Evolutionary conservation across 92 coral and sea anemone genomes (phyloP).

Genomic region (Heliopora coerulea): DNA sequence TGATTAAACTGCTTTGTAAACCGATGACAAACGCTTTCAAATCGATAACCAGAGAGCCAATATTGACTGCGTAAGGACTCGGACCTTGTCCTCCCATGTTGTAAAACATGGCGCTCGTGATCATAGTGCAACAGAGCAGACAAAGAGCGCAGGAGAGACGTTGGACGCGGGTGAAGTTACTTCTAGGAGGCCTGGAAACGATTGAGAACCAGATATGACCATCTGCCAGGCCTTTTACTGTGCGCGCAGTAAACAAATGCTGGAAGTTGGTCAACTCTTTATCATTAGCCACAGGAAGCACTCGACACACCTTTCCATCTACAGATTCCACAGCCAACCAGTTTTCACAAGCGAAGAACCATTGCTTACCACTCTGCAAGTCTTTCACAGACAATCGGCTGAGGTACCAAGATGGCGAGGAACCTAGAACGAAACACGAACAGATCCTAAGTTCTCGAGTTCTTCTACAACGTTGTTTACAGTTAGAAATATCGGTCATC

Average conservation of each 20-base stretch:
- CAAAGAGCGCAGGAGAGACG: slow-evolving; percentile 86
- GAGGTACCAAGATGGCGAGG: slow-evolving; percentile 86
- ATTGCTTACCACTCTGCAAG: slow-evolving; percentile 59
- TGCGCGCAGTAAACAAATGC: slow-evolving; percentile 84
- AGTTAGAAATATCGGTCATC: no score
- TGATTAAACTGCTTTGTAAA: slow-evolving; percentile 79
- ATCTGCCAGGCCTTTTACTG: slow-evolving; percentile 83
- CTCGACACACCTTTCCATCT: slow-evolving; percentile 81
- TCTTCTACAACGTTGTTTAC: no score
- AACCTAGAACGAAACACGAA: slow-evolving; percentile 54
- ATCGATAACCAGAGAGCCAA: slow-evolving; percentile 74
- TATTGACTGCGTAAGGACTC: slow-evolving; percentile 43
- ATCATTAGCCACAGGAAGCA: slow-evolving; percentile 80
- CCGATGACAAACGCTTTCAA: slow-evolving; percentile 73
- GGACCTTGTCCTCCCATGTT: slow-evolving; percentile 61
- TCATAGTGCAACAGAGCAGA: slow-evolving; percentile 89
- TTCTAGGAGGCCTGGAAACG: slow-evolving; percentile 81
- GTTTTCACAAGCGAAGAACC: slow-evolving; percentile 84
- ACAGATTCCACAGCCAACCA: slow-evolving; percentile 96
- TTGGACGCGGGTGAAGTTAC: slow-evolving; percentile 89
- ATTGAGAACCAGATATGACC: slow-evolving; percentile 97
- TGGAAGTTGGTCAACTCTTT: slow-evolving; percentile 75
- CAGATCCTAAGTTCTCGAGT: no score
- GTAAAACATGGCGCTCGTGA: slow-evolving; percentile 89
- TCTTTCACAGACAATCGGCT: slow-evolving; percentile 82